These are phyloP conservation scores for Atethmia centrago DNA, from an alignment of 2,888 invertebrate species.

Conservation along the genomic window DNA sequence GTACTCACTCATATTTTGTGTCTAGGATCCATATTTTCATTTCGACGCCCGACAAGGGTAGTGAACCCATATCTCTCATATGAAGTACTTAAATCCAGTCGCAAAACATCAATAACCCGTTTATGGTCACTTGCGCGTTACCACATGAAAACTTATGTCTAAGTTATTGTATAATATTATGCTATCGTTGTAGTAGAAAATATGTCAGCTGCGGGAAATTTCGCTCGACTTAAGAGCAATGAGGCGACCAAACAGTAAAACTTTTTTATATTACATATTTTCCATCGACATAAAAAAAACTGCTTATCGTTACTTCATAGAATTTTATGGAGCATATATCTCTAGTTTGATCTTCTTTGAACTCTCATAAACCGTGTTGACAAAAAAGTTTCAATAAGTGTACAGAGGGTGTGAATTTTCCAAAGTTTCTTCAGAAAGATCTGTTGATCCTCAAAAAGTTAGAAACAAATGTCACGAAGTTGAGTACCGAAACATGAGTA, in stretches of 20 bases:
- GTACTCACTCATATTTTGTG: constrained; percentile 29
- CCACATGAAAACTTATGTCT: constrained; percentile 49
- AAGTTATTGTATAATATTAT: constrained; percentile 49
- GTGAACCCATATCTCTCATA: constrained; percentile 50
- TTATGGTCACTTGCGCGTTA: constrained; percentile 40
- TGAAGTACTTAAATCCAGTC: constrained; percentile 51
- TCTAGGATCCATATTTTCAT: constrained; percentile 39
- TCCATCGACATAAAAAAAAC: constrained; percentile 12
- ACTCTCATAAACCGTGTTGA: constrained; percentile 36
- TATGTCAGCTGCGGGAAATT: constrained; percentile 6
- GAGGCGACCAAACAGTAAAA: constrained; percentile 17
- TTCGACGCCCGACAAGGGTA: constrained; percentile 19
- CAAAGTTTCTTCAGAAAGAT: constrained; percentile 47
- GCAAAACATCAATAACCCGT: constrained; percentile 57
- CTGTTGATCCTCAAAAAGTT: constrained; percentile 57
- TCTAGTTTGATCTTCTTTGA: constrained; percentile 19
- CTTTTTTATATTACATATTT: constrained; percentile 22
- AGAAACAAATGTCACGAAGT: constrained; percentile 51
- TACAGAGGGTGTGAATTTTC: constrained; percentile 46
- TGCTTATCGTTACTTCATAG: constrained; percentile 1
- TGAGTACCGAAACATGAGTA: constrained; percentile 29
- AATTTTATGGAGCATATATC: constrained; percentile 26
- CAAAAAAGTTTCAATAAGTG: constrained; percentile 48
- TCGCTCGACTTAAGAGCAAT: constrained; percentile 18
- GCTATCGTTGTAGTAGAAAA: constrained; percentile 23